Evolutionary conservation across 1,140 invertebrate species (phyloP).

Genomic region (Drosophila sechellia): DNA sequence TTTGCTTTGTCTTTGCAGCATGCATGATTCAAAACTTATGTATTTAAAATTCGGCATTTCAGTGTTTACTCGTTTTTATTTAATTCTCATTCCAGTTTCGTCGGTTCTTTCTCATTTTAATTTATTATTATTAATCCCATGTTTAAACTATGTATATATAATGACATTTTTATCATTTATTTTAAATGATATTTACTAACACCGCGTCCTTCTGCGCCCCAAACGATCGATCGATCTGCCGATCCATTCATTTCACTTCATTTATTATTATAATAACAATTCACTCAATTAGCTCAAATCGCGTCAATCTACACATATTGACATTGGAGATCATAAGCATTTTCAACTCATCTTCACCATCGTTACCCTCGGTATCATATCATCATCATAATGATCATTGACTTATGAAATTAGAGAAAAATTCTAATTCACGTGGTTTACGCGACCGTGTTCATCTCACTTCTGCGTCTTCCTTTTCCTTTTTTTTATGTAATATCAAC

Average conservation of each 20-base stretch:
- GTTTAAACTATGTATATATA: constrained; percentile 83
- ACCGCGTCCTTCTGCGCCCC: constrained; percentile 57
- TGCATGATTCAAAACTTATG: constrained; percentile 50
- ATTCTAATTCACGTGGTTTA: constrained; percentile 72
- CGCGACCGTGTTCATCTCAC: constrained; percentile 15
- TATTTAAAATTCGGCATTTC: constrained; percentile 68
- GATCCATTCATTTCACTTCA: constrained; percentile 49
- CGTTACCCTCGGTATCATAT: constrained; percentile 40
- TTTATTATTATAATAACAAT: constrained; percentile 83
- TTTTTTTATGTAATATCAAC: constrained; percentile 76
- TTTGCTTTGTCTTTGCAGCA: constrained; percentile 40
- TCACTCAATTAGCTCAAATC: constrained; percentile 82
- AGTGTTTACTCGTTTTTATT: constrained; percentile 65
- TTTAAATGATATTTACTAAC: constrained; percentile 81
- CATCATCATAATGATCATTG: constrained; percentile 42
- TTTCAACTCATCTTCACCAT: constrained; percentile 57
- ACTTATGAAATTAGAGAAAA: constrained; percentile 80
- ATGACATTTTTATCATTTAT: constrained; percentile 73
- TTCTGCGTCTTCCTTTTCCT: constrained; percentile 22
- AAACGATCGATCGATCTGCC: constrained; percentile 45
- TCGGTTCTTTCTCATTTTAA: constrained; percentile 48
- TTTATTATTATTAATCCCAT: constrained; percentile 74
- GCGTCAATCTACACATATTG: constrained; percentile 77
- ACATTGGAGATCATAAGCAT: constrained; percentile 75
- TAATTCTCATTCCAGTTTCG: constrained; percentile 40